A percentile compares a stretch with the other conserved stretches of the same genome.
These are phyloP conservation scores for Orientallactaga bullata DNA, from an alignment of 2,113 vertebrate genomes.

Conservation along the genomic window DNA sequence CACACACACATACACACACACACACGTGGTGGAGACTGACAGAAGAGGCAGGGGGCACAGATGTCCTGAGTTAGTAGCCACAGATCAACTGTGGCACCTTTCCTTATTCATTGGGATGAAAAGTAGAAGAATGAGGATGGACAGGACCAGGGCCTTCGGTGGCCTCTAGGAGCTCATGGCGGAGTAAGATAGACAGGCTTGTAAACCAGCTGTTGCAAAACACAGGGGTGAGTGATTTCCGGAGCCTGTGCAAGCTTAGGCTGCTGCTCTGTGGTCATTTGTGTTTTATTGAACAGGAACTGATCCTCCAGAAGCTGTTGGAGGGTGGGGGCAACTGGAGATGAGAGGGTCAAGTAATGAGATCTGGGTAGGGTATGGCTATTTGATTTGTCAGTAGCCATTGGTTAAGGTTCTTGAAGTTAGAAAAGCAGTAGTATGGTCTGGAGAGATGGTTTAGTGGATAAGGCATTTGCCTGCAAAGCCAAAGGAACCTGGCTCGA, in stretches of 20 bases:
- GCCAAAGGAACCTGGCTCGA: no score
- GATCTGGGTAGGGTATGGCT: neutral
- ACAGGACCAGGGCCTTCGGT: neutral
- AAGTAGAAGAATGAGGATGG: neutral
- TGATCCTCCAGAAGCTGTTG: neutral
- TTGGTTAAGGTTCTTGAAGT: neutral
- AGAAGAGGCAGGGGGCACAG: neutral
- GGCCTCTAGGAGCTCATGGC: neutral
- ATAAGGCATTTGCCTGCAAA: no score
- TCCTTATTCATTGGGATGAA: neutral
- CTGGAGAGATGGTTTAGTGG: neutral
- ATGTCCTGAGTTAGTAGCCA: neutral
- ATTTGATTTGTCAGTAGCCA: neutral
- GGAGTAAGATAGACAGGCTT: conserved; percentile 17
- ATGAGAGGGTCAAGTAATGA: neutral
- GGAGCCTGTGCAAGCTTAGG: neutral
- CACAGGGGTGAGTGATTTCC: rapidly evolving
- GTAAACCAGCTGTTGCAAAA: neutral
- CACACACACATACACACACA: no score
- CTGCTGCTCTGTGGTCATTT: neutral
- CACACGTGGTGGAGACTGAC: neutral
- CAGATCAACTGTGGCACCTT: neutral
- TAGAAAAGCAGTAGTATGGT: neutral
- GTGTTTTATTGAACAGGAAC: neutral
- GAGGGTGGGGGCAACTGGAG: neutral